phyloP scores from a whole-genome alignment of 2,113 vertebrate species.

The Oryctolagus cuniculus region DNA sequence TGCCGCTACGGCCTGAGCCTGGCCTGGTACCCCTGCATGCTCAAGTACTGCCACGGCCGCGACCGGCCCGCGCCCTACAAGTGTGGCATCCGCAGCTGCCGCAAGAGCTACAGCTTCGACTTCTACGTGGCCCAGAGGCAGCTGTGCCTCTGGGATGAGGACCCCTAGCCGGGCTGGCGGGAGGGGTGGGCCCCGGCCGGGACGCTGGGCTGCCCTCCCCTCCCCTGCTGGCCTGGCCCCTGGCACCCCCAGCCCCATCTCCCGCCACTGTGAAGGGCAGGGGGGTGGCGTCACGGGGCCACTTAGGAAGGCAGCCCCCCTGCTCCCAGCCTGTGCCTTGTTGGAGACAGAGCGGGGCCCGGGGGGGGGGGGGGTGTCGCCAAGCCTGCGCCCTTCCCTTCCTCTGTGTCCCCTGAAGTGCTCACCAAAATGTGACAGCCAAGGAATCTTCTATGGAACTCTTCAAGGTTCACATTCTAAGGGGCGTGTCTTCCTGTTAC shows the following conservation, averaged over 20 bases:
- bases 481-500: not conserved
- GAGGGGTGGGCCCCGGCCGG: rapidly evolving
- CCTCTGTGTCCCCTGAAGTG: not conserved
- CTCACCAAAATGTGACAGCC: constrained; percentile 33
- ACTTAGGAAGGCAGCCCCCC: not conserved
- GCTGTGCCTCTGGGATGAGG: constrained; percentile 97
- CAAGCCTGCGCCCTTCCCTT: not conserved
- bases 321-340: not conserved
- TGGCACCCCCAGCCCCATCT: not conserved
- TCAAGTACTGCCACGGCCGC: constrained; percentile 95
- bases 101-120: constrained; percentile 95
- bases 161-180: constrained; percentile 86
- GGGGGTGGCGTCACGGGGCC: not conserved
- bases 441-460: not conserved
- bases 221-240: not conserved
- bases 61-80: constrained; percentile 95
- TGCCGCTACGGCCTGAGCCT: constrained; percentile 94
- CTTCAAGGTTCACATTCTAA: not conserved
- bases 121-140: constrained; percentile 95
- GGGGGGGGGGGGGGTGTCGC: constrained; percentile 1
- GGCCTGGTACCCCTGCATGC: constrained; percentile 98
- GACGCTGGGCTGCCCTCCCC: not conserved
- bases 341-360: not conserved
- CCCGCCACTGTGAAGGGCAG: constrained; percentile 22
- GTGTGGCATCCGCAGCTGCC: constrained; percentile 99